Conservation (phyloP, 1,140 invertebrate genomes). For the Drosophila teissieri region DNA sequence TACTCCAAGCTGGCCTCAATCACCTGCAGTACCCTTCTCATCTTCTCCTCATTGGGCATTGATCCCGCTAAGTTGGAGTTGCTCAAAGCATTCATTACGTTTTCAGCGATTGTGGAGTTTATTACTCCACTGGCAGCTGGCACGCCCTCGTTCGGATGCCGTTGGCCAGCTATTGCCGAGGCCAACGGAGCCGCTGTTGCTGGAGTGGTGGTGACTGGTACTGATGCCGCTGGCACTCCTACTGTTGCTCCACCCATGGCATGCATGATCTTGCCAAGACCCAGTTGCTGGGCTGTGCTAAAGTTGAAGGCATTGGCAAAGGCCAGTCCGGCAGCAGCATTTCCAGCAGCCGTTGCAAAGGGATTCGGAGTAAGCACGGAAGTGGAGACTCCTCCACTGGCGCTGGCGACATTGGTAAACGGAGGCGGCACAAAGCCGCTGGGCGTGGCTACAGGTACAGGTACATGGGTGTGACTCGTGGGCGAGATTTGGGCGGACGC, state of each 20-base stretch:
- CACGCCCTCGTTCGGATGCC: slow-evolving; percentile 29
- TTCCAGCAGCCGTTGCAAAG: slow-evolving; percentile 57
- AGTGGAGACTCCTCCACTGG: slow-evolving; percentile 18
- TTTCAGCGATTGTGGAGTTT: slow-evolving; percentile 72
- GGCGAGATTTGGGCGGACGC: slow-evolving; percentile 58
- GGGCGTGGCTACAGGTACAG: slow-evolving; percentile 60
- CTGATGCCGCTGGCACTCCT: slow-evolving; percentile 5
- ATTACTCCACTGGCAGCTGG: slow-evolving; percentile 61
- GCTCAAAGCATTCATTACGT: slow-evolving; percentile 69
- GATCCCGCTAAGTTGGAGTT: slow-evolving; percentile 22
- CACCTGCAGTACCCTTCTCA: slow-evolving; percentile 73
- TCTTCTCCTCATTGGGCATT: slow-evolving; percentile 60
- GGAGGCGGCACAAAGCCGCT: slow-evolving; percentile 76
- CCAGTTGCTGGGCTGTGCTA: slow-evolving; percentile 64
- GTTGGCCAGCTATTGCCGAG: slow-evolving; percentile 27
- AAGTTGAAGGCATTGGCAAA: slow-evolving; percentile 72
- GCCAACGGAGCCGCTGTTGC: slow-evolving; percentile 15
- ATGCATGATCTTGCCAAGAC: slow-evolving; percentile 74
- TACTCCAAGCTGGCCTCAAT: slow-evolving; percentile 79
- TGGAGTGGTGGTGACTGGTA: slow-evolving; percentile 9
- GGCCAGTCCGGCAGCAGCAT: slow-evolving; percentile 45
- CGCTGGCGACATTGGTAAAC: slow-evolving; percentile 54
- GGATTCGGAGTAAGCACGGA: slow-evolving; percentile 77
- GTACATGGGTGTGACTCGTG: slow-evolving; percentile 72
- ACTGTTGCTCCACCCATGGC: slow-evolving; percentile 48